phyloP scores from a whole-genome alignment of 2,113 vertebrate genomes.

The Hippocampus abdominalis region DNA sequence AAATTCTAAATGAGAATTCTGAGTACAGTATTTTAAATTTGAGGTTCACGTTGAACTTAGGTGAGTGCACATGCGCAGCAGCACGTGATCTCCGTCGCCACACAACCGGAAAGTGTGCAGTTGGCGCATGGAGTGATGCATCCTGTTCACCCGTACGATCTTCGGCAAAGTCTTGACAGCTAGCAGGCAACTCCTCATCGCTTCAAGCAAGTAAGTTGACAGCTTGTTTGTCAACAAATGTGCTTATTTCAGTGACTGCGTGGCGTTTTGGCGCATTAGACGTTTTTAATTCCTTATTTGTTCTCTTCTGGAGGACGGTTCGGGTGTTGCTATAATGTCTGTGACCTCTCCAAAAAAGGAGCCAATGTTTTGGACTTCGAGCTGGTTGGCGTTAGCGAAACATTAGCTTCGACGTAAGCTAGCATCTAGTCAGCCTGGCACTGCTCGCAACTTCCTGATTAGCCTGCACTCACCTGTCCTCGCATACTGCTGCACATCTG shows the following conservation, averaged over 20 bases:
- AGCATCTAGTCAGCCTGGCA: conserved; percentile 6
- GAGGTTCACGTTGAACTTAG: fast-evolving
- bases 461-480: conserved; percentile 23
- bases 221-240: conserved; percentile 22
- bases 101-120: conserved; percentile 37
- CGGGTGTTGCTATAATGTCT: conserved; percentile 19
- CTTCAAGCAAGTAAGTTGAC: conserved; percentile 54
- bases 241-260: background rate
- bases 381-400: conserved; percentile 56
- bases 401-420: conserved; percentile 11
- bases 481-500: background rate
- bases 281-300: background rate
- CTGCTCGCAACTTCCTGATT: conserved; percentile 38
- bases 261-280: background rate
- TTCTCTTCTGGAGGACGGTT: conserved; percentile 1
- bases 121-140: conserved; percentile 38
- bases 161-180: conserved; percentile 57
- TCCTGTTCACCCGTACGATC: conserved; percentile 51
- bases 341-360: conserved; percentile 20
- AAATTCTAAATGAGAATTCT: too few relatives aligned
- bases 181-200: conserved; percentile 19
- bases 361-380: conserved; percentile 58
- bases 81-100: background rate
- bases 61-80: conserved; percentile 38
- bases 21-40: too few relatives aligned